Conservation (phyloP, 2,888 invertebrate genomes). For the Dolichopus griseipennis region DNA sequence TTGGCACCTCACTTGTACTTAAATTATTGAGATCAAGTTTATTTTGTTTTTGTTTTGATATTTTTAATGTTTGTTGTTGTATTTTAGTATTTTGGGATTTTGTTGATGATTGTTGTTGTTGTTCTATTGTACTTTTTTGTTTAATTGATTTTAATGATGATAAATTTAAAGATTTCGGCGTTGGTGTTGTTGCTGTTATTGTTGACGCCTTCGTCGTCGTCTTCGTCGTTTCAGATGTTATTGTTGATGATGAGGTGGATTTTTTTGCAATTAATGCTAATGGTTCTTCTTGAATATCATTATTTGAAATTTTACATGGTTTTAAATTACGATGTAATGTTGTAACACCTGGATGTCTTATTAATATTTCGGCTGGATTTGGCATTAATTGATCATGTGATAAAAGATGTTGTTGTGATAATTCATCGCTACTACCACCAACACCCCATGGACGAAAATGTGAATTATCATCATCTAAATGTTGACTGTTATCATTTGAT, state of each 20-base stretch:
- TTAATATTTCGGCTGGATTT: constrained; percentile 40
- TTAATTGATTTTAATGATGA: constrained; percentile 12
- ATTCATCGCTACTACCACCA: constrained; percentile 24
- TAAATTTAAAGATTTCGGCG: neutral
- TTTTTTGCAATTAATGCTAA: constrained; percentile 52
- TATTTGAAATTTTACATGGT: constrained; percentile 19
- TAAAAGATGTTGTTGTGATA: constrained; percentile 28
- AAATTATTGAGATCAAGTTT: neutral
- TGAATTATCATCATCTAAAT: constrained; percentile 25
- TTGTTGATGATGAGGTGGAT: constrained; percentile 20
- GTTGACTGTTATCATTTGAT: neutral
- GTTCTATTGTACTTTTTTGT: constrained; percentile 8
- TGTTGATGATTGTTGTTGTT: constrained; percentile 1
- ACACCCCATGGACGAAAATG: constrained; percentile 61
- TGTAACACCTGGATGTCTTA: constrained; percentile 42
- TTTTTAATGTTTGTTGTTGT: neutral
- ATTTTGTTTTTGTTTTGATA: neutral
- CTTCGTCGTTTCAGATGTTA: constrained; percentile 24
- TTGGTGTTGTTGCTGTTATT: neutral
- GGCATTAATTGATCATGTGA: constrained; percentile 42
- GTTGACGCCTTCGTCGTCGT: constrained; percentile 11
- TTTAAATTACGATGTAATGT: constrained; percentile 35
- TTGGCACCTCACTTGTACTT: constrained; percentile 11
- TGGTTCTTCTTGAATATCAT: constrained; percentile 50
- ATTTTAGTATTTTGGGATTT: neutral